Evolutionary conservation across 2,888 invertebrate genomes (phyloP).

Genomic region (Ctenicera cuprea): DNA sequence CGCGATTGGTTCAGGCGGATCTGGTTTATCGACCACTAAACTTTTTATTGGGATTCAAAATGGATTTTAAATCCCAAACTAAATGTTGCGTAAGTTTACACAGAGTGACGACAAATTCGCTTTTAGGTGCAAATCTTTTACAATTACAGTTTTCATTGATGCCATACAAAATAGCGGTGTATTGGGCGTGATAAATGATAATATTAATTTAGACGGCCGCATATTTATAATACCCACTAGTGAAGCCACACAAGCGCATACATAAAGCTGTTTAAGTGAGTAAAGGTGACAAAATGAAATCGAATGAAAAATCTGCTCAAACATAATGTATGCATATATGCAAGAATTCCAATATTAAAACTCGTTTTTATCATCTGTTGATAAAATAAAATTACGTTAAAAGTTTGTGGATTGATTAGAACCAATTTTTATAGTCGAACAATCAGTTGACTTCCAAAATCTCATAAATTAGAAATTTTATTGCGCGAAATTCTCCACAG

Average conservation of each 20-base stretch:
- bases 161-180: not conserved
- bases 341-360: constrained; percentile 46
- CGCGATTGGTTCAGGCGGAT: constrained; percentile 34
- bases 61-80: not conserved
- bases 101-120: not conserved
- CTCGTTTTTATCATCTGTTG: constrained; percentile 50
- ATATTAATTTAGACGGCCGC: constrained; percentile 29
- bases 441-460: constrained; percentile 49
- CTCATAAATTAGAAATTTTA: constrained; percentile 56
- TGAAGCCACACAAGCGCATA: constrained; percentile 17
- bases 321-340: constrained; percentile 45
- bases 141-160: not conserved
- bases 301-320: constrained; percentile 31
- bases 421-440: constrained; percentile 44
- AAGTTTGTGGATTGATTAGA: constrained; percentile 47
- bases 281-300: constrained; percentile 38
- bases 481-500: constrained; percentile 53
- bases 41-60: constrained; percentile 21
- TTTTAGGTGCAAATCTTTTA: not conserved
- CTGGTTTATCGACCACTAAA: constrained; percentile 39
- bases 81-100: constrained; percentile 28
- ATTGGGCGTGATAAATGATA: constrained; percentile 24
- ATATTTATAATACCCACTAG: constrained; percentile 25
- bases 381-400: constrained; percentile 48
- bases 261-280: constrained; percentile 18